Evolutionary conservation across 2,888 invertebrate genomes (phyloP), one percentile per base, ranked within the genome.

Genomic region (Rapana venosa): DNA sequence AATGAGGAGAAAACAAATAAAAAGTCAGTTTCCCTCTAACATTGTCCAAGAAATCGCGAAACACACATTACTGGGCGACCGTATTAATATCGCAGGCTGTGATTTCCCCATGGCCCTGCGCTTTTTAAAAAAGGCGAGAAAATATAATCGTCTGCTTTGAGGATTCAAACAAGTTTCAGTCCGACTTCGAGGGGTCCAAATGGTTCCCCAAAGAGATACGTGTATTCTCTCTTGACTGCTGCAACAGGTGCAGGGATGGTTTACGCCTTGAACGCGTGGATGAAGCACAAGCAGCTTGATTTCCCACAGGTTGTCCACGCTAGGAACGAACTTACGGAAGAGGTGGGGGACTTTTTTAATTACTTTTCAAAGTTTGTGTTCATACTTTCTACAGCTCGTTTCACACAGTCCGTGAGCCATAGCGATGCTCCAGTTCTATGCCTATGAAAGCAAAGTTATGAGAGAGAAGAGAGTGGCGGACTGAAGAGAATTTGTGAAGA

Each of bases 1-100:
- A 77, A 86, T 30, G 13, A 77, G 36, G 30, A n/a, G 84, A 81
- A 90, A 89, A n/a, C 86, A 83, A 32, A 87, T 83, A 66, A n/a
- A n/a, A 89, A n/a, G 74, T 79, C n/a, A 89, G 47, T 90, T 90
- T 89, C 90, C 90, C 81, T 89, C 56, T 36, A 32, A 56, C 56
- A n/a, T n/a, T 30, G 26, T 66, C 86, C 58, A 35, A 61, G 35
- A 32, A 35, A 56, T 17, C n/a, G 61, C 58, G 61, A 36, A 32
- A 36, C n/a, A 83, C 35, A 81, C 15, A 88, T 32, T 58, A 35
- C 83, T 0, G 56, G 56, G 8, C 22, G 58, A n/a, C n/a, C n/a
- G n/a, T 89, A 84, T 89, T 89, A 83, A 83, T 89, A 89, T 13
- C 83, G 58, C 84, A 56, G 74, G 85, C 70, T 74, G 36, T 26